Base-by-base conservation (phyloP, 2,113 vertebrate genomes). In the Clarias magur region DNA sequence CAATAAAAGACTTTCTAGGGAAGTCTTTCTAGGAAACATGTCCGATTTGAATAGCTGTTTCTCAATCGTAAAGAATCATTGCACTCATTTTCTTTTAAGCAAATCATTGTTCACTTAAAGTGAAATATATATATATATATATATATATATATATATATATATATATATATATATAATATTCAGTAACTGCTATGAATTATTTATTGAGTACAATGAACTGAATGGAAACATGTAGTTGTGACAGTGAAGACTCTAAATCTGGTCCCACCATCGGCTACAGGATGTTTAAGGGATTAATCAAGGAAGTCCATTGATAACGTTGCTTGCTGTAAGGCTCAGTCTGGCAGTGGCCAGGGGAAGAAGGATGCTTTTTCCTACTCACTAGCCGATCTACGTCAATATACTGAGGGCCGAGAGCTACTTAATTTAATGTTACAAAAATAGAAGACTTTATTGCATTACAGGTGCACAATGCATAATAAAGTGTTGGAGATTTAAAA, bases 301-400 rank as follows among this genome's bases (percentile, higher is more conserved):
- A 21, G 57, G 10, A 42, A 60, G 56, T 63, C 42, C 80, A 82
- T 4, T 56, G 62, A 27, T 67, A 30, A 68, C n/a, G 23, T 56
- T 57, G 17, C 30, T 56, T 42, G 62, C 75, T 54, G 27, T 27
- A 57, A 76, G 84, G 73, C 83, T 42, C 30, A 12, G 38, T n/a
- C n/a, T 48, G 84, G 73, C 48, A 57, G 27, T 80, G 75, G 60
- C 56, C n/a, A 53, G 48, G 27, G 19, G 53, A 78, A 34, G 62
- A 86, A 65, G 27, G 11, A 86, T 78, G 76, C 80, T 80, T 56
- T 38, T 67, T 48, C 76, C 85, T 56, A 67, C 19, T 80, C 75
- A 80, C 60, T 13, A 30, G 75, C 53, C 62, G 25, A n/a, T 54
- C 62, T 68, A n/a, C 80, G 48, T 86, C 62, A 79, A 80, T 63